Percentiles rank a stretch among this genome's conserved stretches.
phyloP scores from a whole-genome alignment of 2,888 invertebrate genomes.

The Galerucella pusilla region DNA sequence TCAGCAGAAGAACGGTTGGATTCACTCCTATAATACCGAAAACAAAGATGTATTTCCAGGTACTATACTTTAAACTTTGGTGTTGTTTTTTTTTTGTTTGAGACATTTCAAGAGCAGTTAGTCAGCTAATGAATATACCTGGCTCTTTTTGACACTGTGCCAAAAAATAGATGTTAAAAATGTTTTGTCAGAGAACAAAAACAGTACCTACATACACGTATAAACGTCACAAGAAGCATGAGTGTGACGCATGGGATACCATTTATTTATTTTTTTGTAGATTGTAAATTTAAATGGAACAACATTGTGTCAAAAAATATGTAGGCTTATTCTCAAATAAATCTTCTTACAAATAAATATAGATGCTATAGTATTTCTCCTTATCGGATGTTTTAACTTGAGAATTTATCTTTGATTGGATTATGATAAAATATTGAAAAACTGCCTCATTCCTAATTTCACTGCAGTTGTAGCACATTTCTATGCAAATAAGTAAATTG shows the following conservation, averaged over 20 bases:
- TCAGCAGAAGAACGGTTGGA: conserved; percentile 83
- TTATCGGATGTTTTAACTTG: neutral
- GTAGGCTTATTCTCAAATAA: neutral
- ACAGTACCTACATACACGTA: neutral
- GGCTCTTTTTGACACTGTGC: conserved; percentile 22
- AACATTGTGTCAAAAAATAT: neutral
- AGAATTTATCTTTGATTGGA: neutral
- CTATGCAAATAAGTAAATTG: neutral
- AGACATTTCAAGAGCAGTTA: conserved; percentile 17
- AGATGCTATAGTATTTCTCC: neutral
- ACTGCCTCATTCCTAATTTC: too few species aligned
- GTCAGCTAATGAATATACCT: neutral
- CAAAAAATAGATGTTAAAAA: conserved; percentile 23
- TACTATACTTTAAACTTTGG: conserved; percentile 53
- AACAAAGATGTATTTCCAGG: conserved; percentile 81
- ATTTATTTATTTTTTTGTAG: neutral
- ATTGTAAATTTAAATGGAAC: neutral
- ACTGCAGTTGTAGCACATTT: neutral
- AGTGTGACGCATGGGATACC: neutral
- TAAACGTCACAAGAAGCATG: conserved; percentile 12
- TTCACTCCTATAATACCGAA: conserved; percentile 76
- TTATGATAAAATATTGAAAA: too few species aligned
- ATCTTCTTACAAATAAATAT: neutral
- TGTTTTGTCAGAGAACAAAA: conserved; percentile 8
- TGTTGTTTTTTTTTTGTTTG: conserved; percentile 14